phyloP scores from a whole-genome alignment of 2,888 invertebrate genomes.

The Cylloceria caligata region DNA sequence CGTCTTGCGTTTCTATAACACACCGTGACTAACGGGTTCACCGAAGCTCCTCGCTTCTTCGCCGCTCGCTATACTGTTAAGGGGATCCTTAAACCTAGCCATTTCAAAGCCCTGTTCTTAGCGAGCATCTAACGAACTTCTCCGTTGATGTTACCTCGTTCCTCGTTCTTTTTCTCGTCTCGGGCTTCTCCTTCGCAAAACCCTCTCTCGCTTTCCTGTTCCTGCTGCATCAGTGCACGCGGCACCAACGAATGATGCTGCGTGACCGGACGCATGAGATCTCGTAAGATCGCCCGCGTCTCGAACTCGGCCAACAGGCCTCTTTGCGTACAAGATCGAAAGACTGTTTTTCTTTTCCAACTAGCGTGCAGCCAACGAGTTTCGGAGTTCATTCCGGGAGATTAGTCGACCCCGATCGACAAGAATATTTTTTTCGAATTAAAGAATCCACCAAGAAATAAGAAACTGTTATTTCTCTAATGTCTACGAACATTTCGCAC shows the following conservation, averaged over 20 bases:
- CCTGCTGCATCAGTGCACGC: constrained; percentile 16
- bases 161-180: constrained; percentile 30
- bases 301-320: constrained; percentile 61
- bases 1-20: too few species aligned
- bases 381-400: constrained; percentile 71
- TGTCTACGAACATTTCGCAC: not conserved
- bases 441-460: constrained; percentile 2
- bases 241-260: constrained; percentile 62
- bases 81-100: not conserved
- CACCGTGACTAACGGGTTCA: too few species aligned
- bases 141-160: constrained; percentile 34
- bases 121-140: constrained; percentile 27
- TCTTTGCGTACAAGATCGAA: constrained; percentile 71
- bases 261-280: constrained; percentile 77
- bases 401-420: constrained; percentile 22
- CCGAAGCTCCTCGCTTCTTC: too few species aligned
- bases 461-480: constrained; percentile 6
- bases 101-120: not conserved
- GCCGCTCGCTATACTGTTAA: too few species aligned
- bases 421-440: constrained; percentile 7
- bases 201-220: constrained; percentile 50
- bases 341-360: constrained; percentile 55
- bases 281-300: constrained; percentile 66
- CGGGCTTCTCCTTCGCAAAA: constrained; percentile 34
- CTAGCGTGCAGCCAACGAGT: constrained; percentile 71